These are phyloP conservation scores for Apis laboriosa DNA, from an alignment of 1,140 invertebrate genomes.

Conservation along the genomic window DNA sequence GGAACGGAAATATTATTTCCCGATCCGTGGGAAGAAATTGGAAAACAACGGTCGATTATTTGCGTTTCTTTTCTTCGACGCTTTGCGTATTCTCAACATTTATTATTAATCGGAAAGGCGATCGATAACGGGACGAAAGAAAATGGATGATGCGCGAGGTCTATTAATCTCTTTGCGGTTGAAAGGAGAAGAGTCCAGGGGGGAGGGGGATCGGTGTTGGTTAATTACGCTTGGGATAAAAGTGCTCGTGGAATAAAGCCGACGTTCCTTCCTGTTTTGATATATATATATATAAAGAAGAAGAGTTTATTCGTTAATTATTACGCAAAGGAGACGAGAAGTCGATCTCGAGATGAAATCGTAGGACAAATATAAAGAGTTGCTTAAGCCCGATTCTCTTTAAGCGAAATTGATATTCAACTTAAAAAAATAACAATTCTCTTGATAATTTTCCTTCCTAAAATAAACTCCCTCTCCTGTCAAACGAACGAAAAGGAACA, in stretches of 20 bases:
- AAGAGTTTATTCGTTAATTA: neutral
- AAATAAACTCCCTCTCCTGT: neutral
- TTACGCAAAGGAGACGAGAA: neutral
- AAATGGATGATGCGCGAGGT: neutral
- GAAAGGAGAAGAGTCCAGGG: no score
- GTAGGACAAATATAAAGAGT: neutral
- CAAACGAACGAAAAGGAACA: constrained; percentile 17
- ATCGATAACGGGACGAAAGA: neutral
- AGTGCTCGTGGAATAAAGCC: neutral
- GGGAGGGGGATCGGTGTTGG: neutral
- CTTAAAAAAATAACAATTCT: no score
- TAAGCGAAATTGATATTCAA: no score
- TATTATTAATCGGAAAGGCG: neutral
- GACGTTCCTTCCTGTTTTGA: neutral
- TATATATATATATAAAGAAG: neutral
- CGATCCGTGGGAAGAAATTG: no score
- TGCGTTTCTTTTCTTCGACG: no score
- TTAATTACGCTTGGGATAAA: constrained; percentile 1
- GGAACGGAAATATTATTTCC: no score
- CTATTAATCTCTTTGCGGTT: neutral
- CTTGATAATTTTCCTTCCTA: no score
- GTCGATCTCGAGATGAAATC: neutral
- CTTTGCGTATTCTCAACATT: no score
- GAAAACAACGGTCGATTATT: no score
- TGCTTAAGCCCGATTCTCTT: neutral